A percentile compares a stretch with the other conserved stretches of the same genome.
phyloP scores from a whole-genome alignment of 1,140 invertebrate species.

The Lordiphosa mommai region DNA sequence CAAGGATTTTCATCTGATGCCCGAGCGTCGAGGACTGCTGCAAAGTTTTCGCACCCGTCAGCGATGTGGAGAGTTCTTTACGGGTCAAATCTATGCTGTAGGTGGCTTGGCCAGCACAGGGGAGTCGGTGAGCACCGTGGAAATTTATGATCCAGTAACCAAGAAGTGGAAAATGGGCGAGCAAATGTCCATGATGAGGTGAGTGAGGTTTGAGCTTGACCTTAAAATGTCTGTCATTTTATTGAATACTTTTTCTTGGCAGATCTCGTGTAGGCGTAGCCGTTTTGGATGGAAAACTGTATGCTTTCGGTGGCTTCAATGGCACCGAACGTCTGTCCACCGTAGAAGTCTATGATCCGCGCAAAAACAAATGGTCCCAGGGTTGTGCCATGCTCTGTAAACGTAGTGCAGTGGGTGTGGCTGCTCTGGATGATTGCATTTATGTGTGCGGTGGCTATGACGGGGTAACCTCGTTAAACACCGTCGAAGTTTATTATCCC shows the following conservation, averaged over 20 bases:
- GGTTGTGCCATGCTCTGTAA: conserved; percentile 92
- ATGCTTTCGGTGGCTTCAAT: conserved; percentile 90
- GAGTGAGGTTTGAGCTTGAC: not conserved
- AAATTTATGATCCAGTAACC: conserved; percentile 89
- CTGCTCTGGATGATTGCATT: conserved; percentile 88
- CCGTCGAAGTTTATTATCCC: conserved; percentile 91
- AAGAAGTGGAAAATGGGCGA: conserved; percentile 89
- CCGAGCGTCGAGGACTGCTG: conserved; percentile 87
- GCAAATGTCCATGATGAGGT: conserved; percentile 90
- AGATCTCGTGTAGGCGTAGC: conserved; percentile 91
- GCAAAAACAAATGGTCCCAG: conserved; percentile 87
- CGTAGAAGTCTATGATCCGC: conserved; percentile 93
- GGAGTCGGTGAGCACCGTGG: conserved; percentile 92
- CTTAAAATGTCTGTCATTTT: not conserved
- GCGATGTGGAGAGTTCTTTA: conserved; percentile 86
- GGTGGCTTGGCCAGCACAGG: conserved; percentile 92
- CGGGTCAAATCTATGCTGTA: conserved; percentile 93
- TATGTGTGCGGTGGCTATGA: conserved; percentile 95
- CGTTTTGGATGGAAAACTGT: conserved; percentile 87
- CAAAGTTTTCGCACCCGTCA: conserved; percentile 88
- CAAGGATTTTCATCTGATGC: conserved; percentile 91
- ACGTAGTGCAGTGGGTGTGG: conserved; percentile 90
- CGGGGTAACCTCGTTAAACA: conserved; percentile 91
- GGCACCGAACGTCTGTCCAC: conserved; percentile 90
- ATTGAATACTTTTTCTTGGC: conserved; percentile 4